Evolutionary conservation across 2,113 vertebrate genomes (phyloP).

Genomic region (Columbina picui): DNA sequence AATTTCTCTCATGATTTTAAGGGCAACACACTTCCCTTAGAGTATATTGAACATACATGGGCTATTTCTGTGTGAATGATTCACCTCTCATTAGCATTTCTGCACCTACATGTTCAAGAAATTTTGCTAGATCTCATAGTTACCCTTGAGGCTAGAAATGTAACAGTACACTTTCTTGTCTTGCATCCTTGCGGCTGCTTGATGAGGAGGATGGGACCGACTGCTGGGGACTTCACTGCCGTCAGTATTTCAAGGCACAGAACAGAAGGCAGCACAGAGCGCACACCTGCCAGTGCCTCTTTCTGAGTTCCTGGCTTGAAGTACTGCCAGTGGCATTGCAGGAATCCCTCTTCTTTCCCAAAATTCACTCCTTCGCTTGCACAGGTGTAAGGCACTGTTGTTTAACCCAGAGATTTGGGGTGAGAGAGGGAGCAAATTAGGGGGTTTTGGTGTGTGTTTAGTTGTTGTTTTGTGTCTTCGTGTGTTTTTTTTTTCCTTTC

Average conservation of each 20-base stretch:
- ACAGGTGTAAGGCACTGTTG: neutral
- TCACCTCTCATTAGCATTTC: neutral
- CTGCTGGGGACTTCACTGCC: neutral
- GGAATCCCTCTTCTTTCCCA: neutral
- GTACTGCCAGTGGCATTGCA: neutral
- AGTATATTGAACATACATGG: neutral
- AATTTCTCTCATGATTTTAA: neutral
- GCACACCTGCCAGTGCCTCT: neutral
- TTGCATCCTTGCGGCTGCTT: neutral
- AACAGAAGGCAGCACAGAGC: neutral
- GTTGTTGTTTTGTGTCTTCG: too few species aligned
- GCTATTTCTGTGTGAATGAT: neutral
- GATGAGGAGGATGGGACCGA: neutral
- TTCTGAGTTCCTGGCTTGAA: neutral
- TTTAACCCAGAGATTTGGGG: neutral
- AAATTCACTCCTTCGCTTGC: neutral
- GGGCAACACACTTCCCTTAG: neutral
- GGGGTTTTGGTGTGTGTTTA: too few species aligned
- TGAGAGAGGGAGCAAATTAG: neutral
- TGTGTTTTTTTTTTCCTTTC: too few species aligned
- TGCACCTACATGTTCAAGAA: neutral
- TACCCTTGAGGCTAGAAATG: neutral
- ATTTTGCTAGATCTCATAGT: neutral
- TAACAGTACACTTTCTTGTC: neutral
- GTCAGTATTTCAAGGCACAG: accelerated